Base-by-base conservation (phyloP, 2,797 vertebrate species). In the Threskiornis aethiopicus region DNA sequence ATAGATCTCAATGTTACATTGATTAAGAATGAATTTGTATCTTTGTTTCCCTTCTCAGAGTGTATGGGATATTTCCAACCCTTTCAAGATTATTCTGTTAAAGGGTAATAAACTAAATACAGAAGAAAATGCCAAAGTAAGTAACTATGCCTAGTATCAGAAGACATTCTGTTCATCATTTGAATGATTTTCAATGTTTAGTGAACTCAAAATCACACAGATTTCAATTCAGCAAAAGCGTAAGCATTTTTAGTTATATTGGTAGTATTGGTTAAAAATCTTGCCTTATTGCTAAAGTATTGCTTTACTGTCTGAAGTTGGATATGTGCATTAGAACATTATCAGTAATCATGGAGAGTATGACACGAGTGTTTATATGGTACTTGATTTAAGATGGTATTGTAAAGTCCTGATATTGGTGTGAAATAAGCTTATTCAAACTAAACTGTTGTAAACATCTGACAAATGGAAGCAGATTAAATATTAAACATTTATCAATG, bases 31-130 rank as follows among this genome's bases (percentile, higher is more conserved):
- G 7, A 92, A 62, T 24, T 33, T 59, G 5, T 41, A 2, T 71
- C 22, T 89, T 66, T 83, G 22, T 91, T 97, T 94, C 91, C 81
- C 44, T 96, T 91, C 98, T 78, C 93, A 98, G 97, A 98, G 98
- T 95, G 98, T 99, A 83, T 99, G 99, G 99, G 98, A 99, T 69
- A 98, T 99, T 96, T 98, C 97, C 31, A 98, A 79, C 54, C 97
- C 98, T 42, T 99, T 99, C 97, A 99, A 98, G 97, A 99, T 99
- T 95, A 95, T 98, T 59, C 98, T 99, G 22, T 97, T 99, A 84
- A 99, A 99, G 87, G 99, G 99, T 93, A 99, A 98, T 98, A 99
- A 99, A 96, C 98, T 99, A 97, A 99, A 99, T 24, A 99, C 99
- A 29, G 99, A 99, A 97, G 99, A 99, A 97, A 98, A 98, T 35